Conservation (phyloP, 2,888 invertebrate genomes). For the Synanthedon formicaeformis region DNA sequence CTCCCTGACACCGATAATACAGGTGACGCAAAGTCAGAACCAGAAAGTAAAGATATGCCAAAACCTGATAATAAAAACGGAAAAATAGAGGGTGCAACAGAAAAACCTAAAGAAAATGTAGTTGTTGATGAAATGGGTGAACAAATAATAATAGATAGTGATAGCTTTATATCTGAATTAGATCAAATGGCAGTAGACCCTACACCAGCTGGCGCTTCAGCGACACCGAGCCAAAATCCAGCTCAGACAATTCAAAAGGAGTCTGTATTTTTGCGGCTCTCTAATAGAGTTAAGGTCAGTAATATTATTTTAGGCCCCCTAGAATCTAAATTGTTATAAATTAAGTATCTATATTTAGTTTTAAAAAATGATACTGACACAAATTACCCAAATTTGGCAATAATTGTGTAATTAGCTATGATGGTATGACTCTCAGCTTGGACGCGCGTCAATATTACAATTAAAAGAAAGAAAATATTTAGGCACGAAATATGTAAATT, state of each 20-base stretch:
- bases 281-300: constrained; percentile 92
- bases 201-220: constrained; percentile 39
- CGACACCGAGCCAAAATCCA: constrained; percentile 37
- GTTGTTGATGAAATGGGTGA: constrained; percentile 37
- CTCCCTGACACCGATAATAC: constrained; percentile 26
- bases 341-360: no score
- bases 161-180: constrained; percentile 66
- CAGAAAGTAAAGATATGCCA: constrained; percentile 31
- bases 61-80: constrained; percentile 37
- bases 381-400: no score
- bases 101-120: constrained; percentile 41
- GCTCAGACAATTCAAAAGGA: constrained; percentile 78
- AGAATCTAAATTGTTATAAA: no score
- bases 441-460: no score
- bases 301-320: neutral
- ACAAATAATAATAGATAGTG: constrained; percentile 51
- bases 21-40: constrained; percentile 23
- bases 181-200: constrained; percentile 64
- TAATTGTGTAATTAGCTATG: no score
- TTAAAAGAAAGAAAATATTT: no score
- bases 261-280: constrained; percentile 94
- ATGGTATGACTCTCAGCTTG: no score
- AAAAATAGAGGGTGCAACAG: constrained; percentile 28
- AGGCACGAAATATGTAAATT: no score
- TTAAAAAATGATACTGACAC: no score